These are phyloP conservation scores for Sarcophaga caerulescens DNA, from an alignment of 2,888 invertebrate genomes.

Conservation along the genomic window DNA sequence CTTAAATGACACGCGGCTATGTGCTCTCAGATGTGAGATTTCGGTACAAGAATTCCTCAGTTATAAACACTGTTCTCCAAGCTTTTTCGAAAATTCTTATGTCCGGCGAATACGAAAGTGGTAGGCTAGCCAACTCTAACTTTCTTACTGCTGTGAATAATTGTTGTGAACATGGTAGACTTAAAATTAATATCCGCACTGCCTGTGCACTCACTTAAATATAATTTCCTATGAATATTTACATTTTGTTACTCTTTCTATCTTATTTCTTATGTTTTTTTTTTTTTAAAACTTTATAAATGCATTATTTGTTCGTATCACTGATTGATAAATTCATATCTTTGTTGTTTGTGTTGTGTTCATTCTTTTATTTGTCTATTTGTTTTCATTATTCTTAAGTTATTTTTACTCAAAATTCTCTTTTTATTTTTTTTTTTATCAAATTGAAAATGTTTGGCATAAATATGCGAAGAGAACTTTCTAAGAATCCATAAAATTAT, in stretches of 20 bases:
- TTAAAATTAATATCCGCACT: neutral
- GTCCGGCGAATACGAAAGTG: no score
- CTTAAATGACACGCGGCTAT: no score
- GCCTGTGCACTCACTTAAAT: neutral
- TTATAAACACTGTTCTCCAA: no score
- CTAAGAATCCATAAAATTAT: neutral
- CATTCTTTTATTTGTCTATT: slow-evolving; percentile 31
- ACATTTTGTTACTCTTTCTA: slow-evolving; percentile 4
- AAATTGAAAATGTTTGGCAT: neutral
- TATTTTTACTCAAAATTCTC: neutral
- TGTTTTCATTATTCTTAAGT: slow-evolving; percentile 31
- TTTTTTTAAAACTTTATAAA: no score
- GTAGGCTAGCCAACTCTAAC: no score
- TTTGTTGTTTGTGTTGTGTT: slow-evolving; percentile 22
- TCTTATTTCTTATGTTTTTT: no score
- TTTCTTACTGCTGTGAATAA: neutral
- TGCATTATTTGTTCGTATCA: neutral
- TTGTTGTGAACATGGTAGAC: neutral
- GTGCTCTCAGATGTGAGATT: no score
- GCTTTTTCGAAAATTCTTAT: no score
- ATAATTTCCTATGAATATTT: slow-evolving; percentile 16
- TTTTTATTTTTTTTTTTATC: slow-evolving; percentile 9
- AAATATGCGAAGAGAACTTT: neutral
- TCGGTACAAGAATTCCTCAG: no score
- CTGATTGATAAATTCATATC: neutral